Base-by-base conservation (phyloP, 2,888 invertebrate genomes). In the Netelia fuscicornis region DNA sequence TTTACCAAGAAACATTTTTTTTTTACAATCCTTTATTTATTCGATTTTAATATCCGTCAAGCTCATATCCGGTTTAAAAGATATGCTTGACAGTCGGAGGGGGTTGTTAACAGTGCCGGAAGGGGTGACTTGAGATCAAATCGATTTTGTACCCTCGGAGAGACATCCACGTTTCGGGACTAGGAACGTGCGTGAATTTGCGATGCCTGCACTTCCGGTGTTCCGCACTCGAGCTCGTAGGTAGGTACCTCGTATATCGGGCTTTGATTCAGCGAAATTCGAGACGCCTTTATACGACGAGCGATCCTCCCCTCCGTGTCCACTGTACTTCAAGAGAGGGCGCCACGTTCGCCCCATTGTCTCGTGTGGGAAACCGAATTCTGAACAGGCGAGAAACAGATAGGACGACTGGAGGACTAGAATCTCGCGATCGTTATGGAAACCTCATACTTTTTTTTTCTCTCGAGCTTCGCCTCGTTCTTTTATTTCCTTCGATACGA, bases 221-320 rank as follows among this genome's bases (percentile, higher is more conserved):
- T 65, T 48, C 9, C 44, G 64, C 72, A 83, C 83, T 78, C 52
- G 75, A 84, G 48, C 54, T 20, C 70, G 71, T 17, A 17, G 17
- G 0, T 20, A 74, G 67, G 82, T 90, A 89, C 89, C 90, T 5
- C 6, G 30, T 30, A 30, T 30, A 30, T 30, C 30, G 30, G 91
- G 91, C 92, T 93, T 93, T 91, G 93, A 93, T 93, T 93, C 93
- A 93, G 93, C 93, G 93, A 93, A 93, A 93, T 93, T 93, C 90
- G 93, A 93, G 92, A 92, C 91, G 92, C 90, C 92, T 93, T 93
- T 92, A 92, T 89, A 91, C 91, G 91, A 90, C 75, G 54, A 30
- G 30, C 6, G 5, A 42, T 58, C 30, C 74, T 77, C 54, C 44
- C 76, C 56, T 48, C 48, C 44, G 3, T 68, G 60, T 75, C 77